Base-by-base conservation (phyloP, 2,797 vertebrate genomes). In the Oophaga sylvatica region DNA sequence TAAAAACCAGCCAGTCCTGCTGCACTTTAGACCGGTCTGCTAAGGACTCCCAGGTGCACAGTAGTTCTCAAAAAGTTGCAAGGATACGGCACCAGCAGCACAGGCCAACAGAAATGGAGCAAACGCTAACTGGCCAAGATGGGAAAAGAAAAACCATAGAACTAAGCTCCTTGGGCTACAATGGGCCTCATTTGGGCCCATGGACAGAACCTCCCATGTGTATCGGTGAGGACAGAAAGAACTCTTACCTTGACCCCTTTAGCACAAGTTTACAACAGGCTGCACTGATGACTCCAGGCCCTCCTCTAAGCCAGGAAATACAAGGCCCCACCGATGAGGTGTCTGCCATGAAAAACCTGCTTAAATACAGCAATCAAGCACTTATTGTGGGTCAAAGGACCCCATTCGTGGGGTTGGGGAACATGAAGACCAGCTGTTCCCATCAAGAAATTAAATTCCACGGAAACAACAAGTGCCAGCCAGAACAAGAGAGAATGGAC, bases 61-160 rank as follows among this genome's bases (percentile, higher is more conserved):
- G 84, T 26, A 90, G 84, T 22, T 87, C 89, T 60, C 98, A 99
- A 93, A 99, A 98, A 90, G 97, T 99, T 91, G 98, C 98, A 19
- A 95, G 97, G 63, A 97, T 99, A 93, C 96, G 97, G 90, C 98
- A 99, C 91, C 98, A 99, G 94, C 98, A 99, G 93, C 98, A 98
- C 90, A 92, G 94, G 88, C 92, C 94, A 57, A 85, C 94, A 0
- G 95, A 95, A 83, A 84, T 56, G 0, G 95, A 95, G 75, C 91
- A 83, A 0, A 86, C 89, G 1, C 80, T 78, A 0, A 9, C 90
- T 0, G 93, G 91, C 89, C 92, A 95, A 1, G 98, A 98, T 84
- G 94, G 95, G 86, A 98, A 97, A 92, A 95, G 96, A 92, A 98
- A 97, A 81, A 93, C 97, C 83, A 90, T 95, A 89, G 97, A 98